Evolutionary conservation across 2,797 vertebrate genomes (phyloP).

Genomic region (Tamandua tetradactyla): DNA sequence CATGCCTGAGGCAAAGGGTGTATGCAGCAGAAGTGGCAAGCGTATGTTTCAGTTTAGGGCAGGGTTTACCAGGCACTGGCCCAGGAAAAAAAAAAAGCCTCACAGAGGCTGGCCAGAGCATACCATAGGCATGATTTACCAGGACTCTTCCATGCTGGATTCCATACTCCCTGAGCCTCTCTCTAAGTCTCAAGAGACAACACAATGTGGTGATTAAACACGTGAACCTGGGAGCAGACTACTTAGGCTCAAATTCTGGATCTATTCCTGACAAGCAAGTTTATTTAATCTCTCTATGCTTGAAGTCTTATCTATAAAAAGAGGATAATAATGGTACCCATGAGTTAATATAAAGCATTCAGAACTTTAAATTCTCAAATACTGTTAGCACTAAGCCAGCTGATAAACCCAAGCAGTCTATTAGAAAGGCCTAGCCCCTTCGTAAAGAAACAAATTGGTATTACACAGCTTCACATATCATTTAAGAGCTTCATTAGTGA

Average conservation of each 20-base stretch:
- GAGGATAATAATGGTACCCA: background rate
- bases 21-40: background rate
- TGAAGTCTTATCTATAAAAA: background rate
- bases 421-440: background rate
- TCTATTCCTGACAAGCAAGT: background rate
- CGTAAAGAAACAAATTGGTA: background rate
- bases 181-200: background rate
- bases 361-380: background rate
- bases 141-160: background rate
- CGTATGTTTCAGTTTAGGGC: background rate
- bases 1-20: background rate
- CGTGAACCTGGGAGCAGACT: fast-evolving
- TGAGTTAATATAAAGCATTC: background rate
- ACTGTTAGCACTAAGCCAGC: background rate
- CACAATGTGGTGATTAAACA: background rate
- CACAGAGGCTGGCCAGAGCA: background rate
- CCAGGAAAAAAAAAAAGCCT: too few relatives aligned
- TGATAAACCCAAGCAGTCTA: background rate
- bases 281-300: background rate
- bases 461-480: background rate
- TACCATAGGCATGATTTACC: too few relatives aligned
- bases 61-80: background rate
- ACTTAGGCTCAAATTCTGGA: background rate
- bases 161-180: background rate
- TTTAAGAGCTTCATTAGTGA: background rate